Evolutionary conservation across 2,797 vertebrate species (phyloP).

Genomic region (Crax fasciolata): DNA sequence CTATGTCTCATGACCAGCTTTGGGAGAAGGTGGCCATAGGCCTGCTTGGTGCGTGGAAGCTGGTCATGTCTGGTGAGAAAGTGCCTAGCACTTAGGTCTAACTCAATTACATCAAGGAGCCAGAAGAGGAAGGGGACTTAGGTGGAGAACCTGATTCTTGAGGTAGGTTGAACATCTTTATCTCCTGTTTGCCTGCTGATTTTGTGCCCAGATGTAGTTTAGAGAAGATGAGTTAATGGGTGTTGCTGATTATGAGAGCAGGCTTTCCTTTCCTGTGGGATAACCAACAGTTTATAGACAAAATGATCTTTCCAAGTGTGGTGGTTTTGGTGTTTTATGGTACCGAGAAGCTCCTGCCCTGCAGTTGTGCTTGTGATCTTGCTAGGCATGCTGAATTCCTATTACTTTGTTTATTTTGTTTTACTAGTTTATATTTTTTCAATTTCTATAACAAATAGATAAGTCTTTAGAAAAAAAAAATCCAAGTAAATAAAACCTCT

Average conservation of each 20-base stretch:
- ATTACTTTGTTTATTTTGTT: background rate
- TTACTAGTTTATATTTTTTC: background rate
- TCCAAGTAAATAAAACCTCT: background rate
- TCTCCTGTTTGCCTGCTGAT: background rate
- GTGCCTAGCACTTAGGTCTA: background rate
- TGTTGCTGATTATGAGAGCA: background rate
- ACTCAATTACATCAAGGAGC: background rate
- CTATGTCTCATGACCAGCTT: background rate
- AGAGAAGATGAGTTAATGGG: background rate
- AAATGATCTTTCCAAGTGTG: background rate
- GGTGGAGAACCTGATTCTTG: background rate
- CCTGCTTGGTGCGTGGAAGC: background rate
- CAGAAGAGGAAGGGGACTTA: background rate
- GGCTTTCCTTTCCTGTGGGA: background rate
- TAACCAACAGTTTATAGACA: background rate
- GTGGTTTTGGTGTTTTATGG: background rate
- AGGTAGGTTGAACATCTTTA: background rate
- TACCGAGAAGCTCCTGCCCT: background rate
- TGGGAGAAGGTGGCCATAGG: background rate
- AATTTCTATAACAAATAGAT: background rate
- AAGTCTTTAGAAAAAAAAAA: background rate
- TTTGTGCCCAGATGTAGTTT: background rate
- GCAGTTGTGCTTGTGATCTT: fast-evolving
- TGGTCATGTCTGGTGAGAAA: background rate
- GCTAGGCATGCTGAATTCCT: background rate